Conservation (phyloP, 2,888 invertebrate species). For the Suillia variegata region DNA sequence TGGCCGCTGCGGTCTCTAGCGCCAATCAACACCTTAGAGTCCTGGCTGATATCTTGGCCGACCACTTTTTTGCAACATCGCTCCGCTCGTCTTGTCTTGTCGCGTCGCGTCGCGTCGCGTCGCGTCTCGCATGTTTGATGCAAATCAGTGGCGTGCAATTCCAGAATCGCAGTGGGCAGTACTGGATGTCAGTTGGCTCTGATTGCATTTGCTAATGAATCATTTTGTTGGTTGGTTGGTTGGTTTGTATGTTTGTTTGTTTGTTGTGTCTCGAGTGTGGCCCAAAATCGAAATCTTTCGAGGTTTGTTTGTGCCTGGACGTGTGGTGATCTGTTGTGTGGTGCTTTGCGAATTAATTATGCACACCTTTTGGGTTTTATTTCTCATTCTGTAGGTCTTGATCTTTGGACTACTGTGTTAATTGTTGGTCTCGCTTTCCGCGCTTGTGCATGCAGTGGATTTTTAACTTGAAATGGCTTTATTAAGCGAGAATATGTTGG, state of each 20-base stretch:
- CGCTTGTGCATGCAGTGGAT: no score
- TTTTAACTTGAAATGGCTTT: constrained; percentile 49
- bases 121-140: not conserved
- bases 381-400: constrained; percentile 48
- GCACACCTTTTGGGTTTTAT: constrained; percentile 49
- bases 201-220: constrained; percentile 55
- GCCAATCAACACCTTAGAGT: not conserved
- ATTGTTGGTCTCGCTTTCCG: constrained; percentile 48
- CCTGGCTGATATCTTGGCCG: not conserved
- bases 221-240: constrained; percentile 47
- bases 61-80: no score
- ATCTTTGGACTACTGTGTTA: constrained; percentile 60
- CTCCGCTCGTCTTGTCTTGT: no score
- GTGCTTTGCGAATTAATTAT: constrained; percentile 57
- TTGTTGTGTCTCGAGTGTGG: not conserved
- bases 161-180: not conserved
- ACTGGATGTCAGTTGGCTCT: constrained; percentile 42
- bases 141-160: not conserved
- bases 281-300: constrained; percentile 14
- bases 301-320: constrained; percentile 5
- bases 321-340: constrained; percentile 31
- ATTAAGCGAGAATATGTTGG: constrained; percentile 24
- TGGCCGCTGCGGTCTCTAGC: not conserved
- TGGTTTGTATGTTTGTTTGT: no score
- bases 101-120: not conserved